These are phyloP conservation scores for Sapajus apella DNA, from an alignment of 2,113 vertebrate species.

Conservation along the genomic window DNA sequence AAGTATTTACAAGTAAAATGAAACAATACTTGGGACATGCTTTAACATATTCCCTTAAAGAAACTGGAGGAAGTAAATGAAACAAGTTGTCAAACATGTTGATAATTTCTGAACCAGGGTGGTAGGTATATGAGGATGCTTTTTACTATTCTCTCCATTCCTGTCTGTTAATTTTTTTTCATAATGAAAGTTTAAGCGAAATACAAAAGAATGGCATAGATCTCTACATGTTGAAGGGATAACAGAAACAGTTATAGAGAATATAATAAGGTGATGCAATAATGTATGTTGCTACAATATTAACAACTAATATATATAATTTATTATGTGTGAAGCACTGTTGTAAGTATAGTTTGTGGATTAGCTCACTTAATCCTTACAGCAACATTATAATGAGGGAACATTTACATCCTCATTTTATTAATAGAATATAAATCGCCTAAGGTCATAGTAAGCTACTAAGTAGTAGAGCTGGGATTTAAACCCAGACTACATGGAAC, in stretches of 20 bases:
- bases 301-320: neutral
- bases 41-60: neutral
- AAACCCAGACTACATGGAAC: neutral
- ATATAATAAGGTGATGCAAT: neutral
- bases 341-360: neutral
- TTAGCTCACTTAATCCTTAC: neutral
- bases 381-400: neutral
- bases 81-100: neutral
- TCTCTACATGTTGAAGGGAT: neutral
- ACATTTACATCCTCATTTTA: neutral
- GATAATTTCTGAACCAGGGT: neutral
- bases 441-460: neutral
- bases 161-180: neutral
- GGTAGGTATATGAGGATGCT: neutral
- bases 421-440: neutral
- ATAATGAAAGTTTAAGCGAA: neutral
- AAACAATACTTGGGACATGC: neutral
- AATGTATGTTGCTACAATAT: neutral
- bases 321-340: neutral
- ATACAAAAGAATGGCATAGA: neutral
- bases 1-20: neutral
- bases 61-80: neutral
- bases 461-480: neutral
- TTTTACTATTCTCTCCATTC: neutral
- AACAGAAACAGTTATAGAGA: neutral